Conservation (phyloP, 1,140 invertebrate species). For the Mamestra configurata region DNA sequence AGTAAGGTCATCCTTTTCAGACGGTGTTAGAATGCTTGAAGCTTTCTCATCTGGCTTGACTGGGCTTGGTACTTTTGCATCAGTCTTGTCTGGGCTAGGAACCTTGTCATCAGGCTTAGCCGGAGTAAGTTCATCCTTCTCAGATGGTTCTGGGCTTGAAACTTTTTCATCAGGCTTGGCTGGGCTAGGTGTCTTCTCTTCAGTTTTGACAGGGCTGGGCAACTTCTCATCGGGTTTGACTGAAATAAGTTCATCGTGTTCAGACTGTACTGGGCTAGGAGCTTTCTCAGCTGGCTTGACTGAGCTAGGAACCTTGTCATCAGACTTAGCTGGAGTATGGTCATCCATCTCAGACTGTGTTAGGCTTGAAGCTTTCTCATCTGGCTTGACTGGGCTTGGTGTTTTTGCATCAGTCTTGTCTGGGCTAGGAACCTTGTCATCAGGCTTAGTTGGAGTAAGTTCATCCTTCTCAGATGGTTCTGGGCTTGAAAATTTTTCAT, state of each 20-base stretch:
- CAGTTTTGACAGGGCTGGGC: not conserved
- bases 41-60: not conserved
- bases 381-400: not conserved
- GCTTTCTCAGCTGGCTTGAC: not conserved
- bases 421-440: slow-evolving; percentile 19
- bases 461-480: not conserved
- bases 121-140: not conserved
- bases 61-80: not conserved
- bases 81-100: not conserved
- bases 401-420: not conserved
- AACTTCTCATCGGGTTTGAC: not conserved
- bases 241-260: too few species aligned
- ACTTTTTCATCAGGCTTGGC: not conserved
- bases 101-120: not conserved
- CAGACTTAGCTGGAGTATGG: not conserved
- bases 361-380: too few species aligned
- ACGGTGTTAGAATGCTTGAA: not conserved
- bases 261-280: not conserved
- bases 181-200: not conserved
- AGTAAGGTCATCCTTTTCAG: not conserved
- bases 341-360: not conserved
- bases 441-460: not conserved
- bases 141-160: not conserved
- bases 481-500: slow-evolving; percentile 21
- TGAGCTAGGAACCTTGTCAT: slow-evolving; percentile 3